phyloP scores from a whole-genome alignment of 2,888 invertebrate genomes.

The Encarsia formosa region DNA sequence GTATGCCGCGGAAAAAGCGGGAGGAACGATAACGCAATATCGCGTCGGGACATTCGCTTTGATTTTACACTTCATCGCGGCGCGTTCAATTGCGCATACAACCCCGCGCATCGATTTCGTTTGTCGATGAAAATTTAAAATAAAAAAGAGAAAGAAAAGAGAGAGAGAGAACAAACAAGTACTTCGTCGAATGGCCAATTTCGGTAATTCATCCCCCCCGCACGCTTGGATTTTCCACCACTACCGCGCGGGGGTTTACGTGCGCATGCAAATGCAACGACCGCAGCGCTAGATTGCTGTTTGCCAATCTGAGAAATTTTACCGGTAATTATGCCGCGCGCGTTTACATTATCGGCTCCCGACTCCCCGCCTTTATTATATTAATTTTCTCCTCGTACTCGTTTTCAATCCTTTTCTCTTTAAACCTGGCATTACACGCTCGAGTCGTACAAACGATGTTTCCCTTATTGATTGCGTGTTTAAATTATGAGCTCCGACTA shows the following conservation, averaged over 20 bases:
- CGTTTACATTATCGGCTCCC: constrained; percentile 12
- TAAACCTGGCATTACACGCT: too few relatives aligned
- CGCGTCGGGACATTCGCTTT: constrained; percentile 14
- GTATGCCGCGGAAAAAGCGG: constrained; percentile 34
- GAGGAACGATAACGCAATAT: constrained; percentile 27
- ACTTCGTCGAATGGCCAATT: constrained; percentile 14
- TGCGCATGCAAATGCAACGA: not conserved
- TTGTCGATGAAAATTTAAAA: too few relatives aligned
- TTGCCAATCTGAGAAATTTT: constrained; percentile 26
- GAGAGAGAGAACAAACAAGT: too few relatives aligned
- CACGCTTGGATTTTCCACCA: constrained; percentile 3
- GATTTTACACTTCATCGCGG: constrained; percentile 17
- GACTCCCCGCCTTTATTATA: constrained; percentile 17
- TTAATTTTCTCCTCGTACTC: constrained; percentile 21
- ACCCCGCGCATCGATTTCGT: too few relatives aligned
- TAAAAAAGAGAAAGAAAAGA: too few relatives aligned
- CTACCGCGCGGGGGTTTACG: too few relatives aligned
- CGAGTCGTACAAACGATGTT: too few relatives aligned
- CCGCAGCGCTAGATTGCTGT: constrained; percentile 17
- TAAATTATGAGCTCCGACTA: too few relatives aligned
- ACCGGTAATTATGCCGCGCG: constrained; percentile 15
- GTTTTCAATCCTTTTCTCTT: not conserved
- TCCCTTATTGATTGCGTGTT: too few relatives aligned
- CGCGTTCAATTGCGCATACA: constrained; percentile 30
- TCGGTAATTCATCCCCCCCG: constrained; percentile 14